These are phyloP conservation scores for Microtus pennsylvanicus DNA, from an alignment of 2,113 vertebrate species.

Conservation along the genomic window DNA sequence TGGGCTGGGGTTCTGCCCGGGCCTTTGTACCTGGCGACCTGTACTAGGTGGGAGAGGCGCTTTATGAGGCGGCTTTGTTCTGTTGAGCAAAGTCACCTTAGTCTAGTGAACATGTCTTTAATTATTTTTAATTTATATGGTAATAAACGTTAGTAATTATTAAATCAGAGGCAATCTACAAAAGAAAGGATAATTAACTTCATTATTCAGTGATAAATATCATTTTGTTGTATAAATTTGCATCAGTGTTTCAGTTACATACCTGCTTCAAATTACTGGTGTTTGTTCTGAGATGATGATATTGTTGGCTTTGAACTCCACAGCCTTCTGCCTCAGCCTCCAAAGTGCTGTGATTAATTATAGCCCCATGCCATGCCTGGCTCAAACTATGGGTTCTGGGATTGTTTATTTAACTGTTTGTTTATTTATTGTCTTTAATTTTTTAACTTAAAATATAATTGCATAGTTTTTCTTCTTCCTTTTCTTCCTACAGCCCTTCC, in stretches of 20 bases:
- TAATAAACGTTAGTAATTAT: constrained; percentile 12
- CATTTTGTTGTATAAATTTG: constrained; percentile 11
- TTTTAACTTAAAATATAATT: not conserved
- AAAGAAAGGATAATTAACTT: constrained; percentile 5
- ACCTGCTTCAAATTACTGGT: not conserved
- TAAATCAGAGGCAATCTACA: constrained; percentile 26
- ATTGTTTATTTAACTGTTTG: not conserved
- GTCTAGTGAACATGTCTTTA: not conserved
- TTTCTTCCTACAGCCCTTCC: not conserved
- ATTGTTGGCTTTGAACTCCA: not conserved
- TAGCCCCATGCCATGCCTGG: not conserved
- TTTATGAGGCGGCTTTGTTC: not conserved
- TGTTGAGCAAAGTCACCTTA: not conserved
- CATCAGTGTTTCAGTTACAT: not conserved
- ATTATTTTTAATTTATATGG: constrained; percentile 53
- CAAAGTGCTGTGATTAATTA: not conserved
- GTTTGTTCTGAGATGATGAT: not conserved
- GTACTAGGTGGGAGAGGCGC: not conserved
- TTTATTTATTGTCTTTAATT: not conserved
- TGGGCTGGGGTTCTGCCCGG: not conserved
- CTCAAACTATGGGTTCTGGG: not conserved
- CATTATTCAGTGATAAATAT: constrained; percentile 17
- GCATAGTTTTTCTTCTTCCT: not conserved
- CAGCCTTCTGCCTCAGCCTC: not conserved
- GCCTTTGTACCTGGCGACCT: not conserved